Evolutionary conservation across 2,113 vertebrate species (phyloP), one percentile per base, ranked within the genome.

Genomic region (Taxidea taxus): DNA sequence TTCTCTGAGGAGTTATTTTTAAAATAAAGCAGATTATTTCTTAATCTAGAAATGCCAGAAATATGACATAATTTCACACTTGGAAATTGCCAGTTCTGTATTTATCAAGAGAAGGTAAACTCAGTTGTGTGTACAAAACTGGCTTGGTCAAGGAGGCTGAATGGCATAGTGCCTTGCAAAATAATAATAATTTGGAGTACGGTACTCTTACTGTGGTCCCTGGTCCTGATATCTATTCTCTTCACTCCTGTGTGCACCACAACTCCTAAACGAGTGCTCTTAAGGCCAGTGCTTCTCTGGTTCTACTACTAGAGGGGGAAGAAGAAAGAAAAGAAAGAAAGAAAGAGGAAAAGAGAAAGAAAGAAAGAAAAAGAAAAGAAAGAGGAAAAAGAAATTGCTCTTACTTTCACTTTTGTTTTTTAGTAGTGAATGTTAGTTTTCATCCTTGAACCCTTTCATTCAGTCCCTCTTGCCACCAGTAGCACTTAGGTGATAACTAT

Each of bases 331-430:
- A 34, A 47, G 6, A 34, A 34, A 66, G 7, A 66, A 66, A 66
- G 29, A 64, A 64, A 64, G 62, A 64, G n/a, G n/a, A 64, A 72
- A 25, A 23, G 54, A 8, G 5, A 3, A 64, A 11, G 8, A 86
- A 90, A 92, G 60, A 64, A 66, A 34, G 31, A 64, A 64, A 31
- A 29, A 64, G 15, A 29, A 58, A 56, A 58, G 56, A 7, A 20
- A 25, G 6, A 4, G 39, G 34, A 58, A 47, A 74, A 58, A 11
- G 7, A 74, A 90, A 92, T 51, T n/a, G 2, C 3, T 21, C 18
- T n/a, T 49, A 56, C 8, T 75, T 92, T 81, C 15, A 62, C 44
- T 83, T 86, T 95, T 88, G 23, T 91, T 94, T 92, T 89, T 66
- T 13, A 60, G 18, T 58, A 88, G 10, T 18, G n/a, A 86, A 88